Conservation (phyloP, 2,888 invertebrate species). For the Euzophera pinguis region DNA sequence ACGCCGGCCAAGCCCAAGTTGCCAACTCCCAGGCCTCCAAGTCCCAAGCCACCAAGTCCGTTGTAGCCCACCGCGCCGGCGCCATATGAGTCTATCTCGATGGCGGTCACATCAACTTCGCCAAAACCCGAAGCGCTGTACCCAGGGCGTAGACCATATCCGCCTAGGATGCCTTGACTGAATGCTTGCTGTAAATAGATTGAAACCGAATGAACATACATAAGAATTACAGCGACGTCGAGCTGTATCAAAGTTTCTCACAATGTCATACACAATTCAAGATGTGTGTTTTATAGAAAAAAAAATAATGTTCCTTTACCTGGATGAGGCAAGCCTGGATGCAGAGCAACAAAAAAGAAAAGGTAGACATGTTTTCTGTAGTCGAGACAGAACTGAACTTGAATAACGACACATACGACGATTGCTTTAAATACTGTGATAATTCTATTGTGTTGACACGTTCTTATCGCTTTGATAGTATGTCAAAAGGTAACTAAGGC, state of each 20-base stretch:
- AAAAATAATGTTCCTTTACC: conserved; percentile 22
- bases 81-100: not conserved
- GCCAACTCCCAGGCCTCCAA: not conserved
- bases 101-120: not conserved
- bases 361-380: conserved; percentile 24
- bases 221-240: conserved; percentile 9
- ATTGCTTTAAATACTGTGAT: not conserved
- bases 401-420: not conserved
- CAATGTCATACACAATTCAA: no score
- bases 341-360: conserved; percentile 27
- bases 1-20: not conserved
- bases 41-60: not conserved
- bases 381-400: not conserved
- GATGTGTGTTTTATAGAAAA: no score
- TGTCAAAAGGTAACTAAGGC: not conserved
- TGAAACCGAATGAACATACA: conserved; percentile 15
- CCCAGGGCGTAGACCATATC: conserved; percentile 1
- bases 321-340: conserved; percentile 34
- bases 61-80: not conserved
- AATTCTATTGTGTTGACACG: not conserved
- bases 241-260: no score
- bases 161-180: conserved; percentile 11
- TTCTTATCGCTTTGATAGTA: not conserved
- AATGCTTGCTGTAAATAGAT: conserved; percentile 19
- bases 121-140: not conserved